phyloP scores from a whole-genome alignment of 2,888 invertebrate species.

The Tyria jacobaeae region DNA sequence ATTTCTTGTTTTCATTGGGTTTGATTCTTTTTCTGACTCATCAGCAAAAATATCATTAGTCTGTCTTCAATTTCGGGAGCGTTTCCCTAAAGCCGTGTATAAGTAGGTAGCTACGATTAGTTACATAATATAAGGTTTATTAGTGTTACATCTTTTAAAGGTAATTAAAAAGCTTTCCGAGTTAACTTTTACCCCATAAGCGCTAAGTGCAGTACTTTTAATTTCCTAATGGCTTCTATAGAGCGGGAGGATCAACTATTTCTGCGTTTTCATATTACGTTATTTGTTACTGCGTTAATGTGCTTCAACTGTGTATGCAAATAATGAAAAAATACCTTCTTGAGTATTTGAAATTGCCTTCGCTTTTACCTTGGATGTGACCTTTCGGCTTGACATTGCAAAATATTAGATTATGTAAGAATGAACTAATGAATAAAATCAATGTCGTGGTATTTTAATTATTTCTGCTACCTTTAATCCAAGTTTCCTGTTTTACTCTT shows the following conservation, averaged over 20 bases:
- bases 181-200: constrained; percentile 1
- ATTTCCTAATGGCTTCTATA: constrained; percentile 40
- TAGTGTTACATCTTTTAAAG: neutral
- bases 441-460: too few relatives aligned
- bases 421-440: neutral
- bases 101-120: too few relatives aligned
- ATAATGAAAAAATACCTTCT: too few relatives aligned
- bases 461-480: too few relatives aligned
- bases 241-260: constrained; percentile 26
- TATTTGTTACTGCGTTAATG: neutral
- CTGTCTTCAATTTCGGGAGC: too few relatives aligned
- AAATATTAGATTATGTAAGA: neutral
- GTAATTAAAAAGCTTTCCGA: constrained; percentile 3
- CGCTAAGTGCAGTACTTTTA: constrained; percentile 20
- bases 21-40: too few relatives aligned
- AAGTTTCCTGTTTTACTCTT: too few relatives aligned
- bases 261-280: constrained; percentile 19
- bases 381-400: neutral
- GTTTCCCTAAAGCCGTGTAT: too few relatives aligned
- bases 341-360: too few relatives aligned
- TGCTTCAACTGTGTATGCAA: neutral
- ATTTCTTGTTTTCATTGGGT: too few relatives aligned
- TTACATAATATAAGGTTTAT: neutral
- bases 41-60: too few relatives aligned
- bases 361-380: too few relatives aligned